Evolutionary conservation across 2,113 vertebrate species (phyloP), one percentile per base, ranked within the genome.

Genomic region (Ia io): DNA sequence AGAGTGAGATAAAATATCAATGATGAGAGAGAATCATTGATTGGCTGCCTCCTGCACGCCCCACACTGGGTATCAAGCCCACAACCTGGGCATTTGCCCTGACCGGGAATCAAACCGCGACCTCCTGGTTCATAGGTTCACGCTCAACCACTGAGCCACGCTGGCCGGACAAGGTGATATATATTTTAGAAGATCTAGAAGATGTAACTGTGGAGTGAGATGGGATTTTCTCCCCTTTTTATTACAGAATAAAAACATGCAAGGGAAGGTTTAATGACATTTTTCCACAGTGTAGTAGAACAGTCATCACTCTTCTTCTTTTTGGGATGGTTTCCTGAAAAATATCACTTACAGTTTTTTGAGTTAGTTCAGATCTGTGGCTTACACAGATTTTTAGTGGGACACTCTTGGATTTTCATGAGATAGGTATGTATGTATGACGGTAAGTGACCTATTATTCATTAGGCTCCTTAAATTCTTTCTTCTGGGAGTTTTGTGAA

Each of bases 401-500:
- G n/a, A 1, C 16, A 77, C 12, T 56, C 10, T 88, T 65, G 44
- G 71, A 74, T 94, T 94, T 94, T 63, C 94, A 53, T 47, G 84
- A 84, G 49, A 28, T 85, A 82, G 30, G 28, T 73, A 30, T 94
- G 32, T 63, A 30, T 92, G 30, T 77, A 32, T 82, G 91, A 94
- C 9, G 22, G 13, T 94, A 74, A 86, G 65, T n/a, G 37, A 84
- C 44, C 71, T 93, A 0, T 90, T 95, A 92, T 86, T 90, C 90
- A 85, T 92, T 76, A 49, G 51, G 20, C 35, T 83, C 42, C 71
- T 95, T 91, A 28, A 14, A 89, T n/a, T 94, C 67, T 93, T 90
- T 92, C 88, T 95, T 77, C 32, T 94, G 94, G 67, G 88, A 78
- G 71, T 95, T 92, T 95, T 94, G 25, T 74, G 53, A 88, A 86